A percentile compares a stretch with the other conserved stretches of the same genome.
Conservation (phyloP, 1,140 invertebrate species). For the Panagrolaimus sp. region DNA sequence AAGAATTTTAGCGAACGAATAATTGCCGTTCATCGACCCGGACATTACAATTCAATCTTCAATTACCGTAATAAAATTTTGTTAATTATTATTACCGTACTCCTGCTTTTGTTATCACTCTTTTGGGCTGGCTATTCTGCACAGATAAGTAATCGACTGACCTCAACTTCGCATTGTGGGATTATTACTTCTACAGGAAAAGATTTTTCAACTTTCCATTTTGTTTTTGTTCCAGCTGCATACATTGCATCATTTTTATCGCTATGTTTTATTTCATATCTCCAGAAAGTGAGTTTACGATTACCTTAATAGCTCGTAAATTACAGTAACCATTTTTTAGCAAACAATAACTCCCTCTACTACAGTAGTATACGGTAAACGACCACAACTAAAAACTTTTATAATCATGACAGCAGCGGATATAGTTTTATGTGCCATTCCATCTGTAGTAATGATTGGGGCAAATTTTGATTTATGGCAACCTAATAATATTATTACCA, state of each 20-base stretch:
- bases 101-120: not conserved
- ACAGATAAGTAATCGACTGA: not conserved
- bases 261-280: not conserved
- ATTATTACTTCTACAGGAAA: slow-evolving; percentile 16
- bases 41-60: not conserved
- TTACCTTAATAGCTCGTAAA: not conserved
- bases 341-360: too few relatives aligned
- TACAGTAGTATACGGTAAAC: not conserved
- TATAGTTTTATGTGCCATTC: slow-evolving; percentile 19
- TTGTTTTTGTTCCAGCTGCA: slow-evolving; percentile 14
- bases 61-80: not conserved
- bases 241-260: slow-evolving; percentile 14
- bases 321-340: too few relatives aligned
- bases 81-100: not conserved
- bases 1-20: not conserved
- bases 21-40: too few relatives aligned
- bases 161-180: slow-evolving; percentile 9
- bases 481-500: not conserved
- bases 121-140: slow-evolving; percentile 18
- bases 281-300: slow-evolving; percentile 13
- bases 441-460: slow-evolving; percentile 18
- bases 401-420: slow-evolving; percentile 21
- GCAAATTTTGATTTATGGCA: not conserved
- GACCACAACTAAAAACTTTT: slow-evolving; percentile 14
- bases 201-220: slow-evolving; percentile 17